These are phyloP conservation scores for Brachionus plicatilis DNA, from an alignment of 1,140 invertebrate species.

Conservation along the genomic window DNA sequence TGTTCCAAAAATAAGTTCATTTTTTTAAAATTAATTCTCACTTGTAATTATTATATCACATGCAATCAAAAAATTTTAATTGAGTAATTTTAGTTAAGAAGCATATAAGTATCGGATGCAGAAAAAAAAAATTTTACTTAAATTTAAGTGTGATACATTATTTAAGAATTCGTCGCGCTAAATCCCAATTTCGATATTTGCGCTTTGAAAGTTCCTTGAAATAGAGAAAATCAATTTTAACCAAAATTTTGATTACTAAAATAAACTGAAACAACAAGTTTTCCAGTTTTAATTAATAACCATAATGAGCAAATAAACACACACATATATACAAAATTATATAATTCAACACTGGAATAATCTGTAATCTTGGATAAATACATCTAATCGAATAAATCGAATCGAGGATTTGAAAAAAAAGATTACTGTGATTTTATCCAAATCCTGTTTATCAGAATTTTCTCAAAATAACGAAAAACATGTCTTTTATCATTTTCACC, in stretches of 20 bases:
- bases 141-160: not conserved
- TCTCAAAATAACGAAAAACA: not conserved
- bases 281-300: not conserved
- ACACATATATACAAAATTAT: not conserved
- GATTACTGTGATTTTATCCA: not conserved
- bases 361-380: slow-evolving; percentile 4
- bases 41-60: not conserved
- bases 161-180: not conserved
- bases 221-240: not conserved
- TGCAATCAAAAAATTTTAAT: not conserved
- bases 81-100: not conserved
- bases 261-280: not conserved
- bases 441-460: not conserved
- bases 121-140: not conserved
- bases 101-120: not conserved
- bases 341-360: not conserved
- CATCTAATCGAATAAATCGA: not conserved
- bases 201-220: not conserved
- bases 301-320: not conserved
- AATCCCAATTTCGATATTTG: not conserved
- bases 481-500: not conserved
- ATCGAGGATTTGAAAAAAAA: not conserved
- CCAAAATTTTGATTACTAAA: not conserved
- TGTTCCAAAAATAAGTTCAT: too few species aligned
- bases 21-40: too few species aligned